Base-by-base conservation (phyloP, 2,888 invertebrate species). In the Sminthurinus aureus region DNA sequence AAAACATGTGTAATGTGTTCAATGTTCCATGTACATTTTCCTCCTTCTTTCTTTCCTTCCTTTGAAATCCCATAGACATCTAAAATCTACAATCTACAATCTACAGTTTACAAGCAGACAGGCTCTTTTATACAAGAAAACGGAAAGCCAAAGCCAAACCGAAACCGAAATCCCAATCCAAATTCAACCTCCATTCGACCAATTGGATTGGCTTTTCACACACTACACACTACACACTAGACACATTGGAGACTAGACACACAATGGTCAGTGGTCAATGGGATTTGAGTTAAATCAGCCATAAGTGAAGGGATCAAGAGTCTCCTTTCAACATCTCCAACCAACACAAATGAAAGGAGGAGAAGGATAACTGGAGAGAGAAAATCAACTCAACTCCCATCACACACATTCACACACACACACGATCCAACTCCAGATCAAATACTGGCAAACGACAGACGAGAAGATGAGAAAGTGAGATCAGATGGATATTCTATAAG, bases 261-360 rank as follows among this genome's bases (percentile, higher is more conserved):
- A 75, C 50, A 50, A 75, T 82, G 83, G 79, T 38, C 38, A 38
- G 38, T 38, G 38, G 38, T 79, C 79, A 74, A 83, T 79, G 83
- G 87, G 87, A 85, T 86, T 85, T 83, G 38, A 15, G 84, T 83
- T 85, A 87, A 86, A 87, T 86, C 86, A 87, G 83, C 84, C 86
- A 87, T 87, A 85, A 87, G 85, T 85, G 83, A 85, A 84, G 83
- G 86, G 85, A 86, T 85, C 87, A 86, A 86, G 84, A 84, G 85
- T 84, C 81, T 84, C 82, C 50, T 66, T 86, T 85, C 86, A 85
- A 26, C 66, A 20, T 71, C 64, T 26, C 75, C 77, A 77, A 82
- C 77, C 77, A 15, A 78, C 22, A 38, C 64, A 64, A 75, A 82
- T 75, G 82, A 64, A 67, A 2, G 58, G 50, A 77, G 38, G 64